Conservation (phyloP, 2,113 vertebrate genomes). For the Sula dactylatra region DNA sequence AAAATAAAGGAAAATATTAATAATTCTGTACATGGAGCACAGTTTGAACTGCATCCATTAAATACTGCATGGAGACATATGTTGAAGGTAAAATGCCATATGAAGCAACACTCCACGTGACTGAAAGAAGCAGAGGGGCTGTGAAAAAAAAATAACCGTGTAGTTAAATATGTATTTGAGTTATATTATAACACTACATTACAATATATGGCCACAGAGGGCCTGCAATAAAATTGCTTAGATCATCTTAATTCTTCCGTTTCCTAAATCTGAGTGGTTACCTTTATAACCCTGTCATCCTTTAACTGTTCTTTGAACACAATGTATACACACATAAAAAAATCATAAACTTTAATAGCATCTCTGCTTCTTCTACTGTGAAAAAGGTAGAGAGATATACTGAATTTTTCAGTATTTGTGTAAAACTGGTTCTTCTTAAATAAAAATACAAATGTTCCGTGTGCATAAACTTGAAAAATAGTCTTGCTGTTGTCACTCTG, state of each 20-base stretch:
- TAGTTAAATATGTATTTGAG: not conserved
- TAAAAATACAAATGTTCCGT: not conserved
- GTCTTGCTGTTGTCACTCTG: not conserved
- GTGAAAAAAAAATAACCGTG: not conserved
- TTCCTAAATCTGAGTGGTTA: not conserved
- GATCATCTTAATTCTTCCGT: not conserved
- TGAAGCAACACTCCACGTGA: not conserved
- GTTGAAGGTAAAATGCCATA: not conserved
- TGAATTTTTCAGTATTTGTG: not conserved
- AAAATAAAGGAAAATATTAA: not conserved
- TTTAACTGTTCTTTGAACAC: not conserved
- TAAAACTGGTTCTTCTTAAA: not conserved
- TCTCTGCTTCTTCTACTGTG: not conserved
- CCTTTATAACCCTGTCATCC: not conserved
- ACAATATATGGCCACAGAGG: not conserved
- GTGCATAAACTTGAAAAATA: not conserved
- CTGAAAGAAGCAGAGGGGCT: not conserved
- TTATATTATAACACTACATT: not conserved
- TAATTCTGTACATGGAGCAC: not conserved
- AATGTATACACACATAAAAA: not conserved
- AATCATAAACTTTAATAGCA: constrained; percentile 25
- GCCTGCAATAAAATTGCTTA: not conserved
- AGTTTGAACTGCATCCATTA: not conserved
- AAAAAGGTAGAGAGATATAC: not conserved
- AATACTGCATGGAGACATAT: not conserved